Evolutionary conservation across 2,888 invertebrate species (phyloP).

Genomic region (Agonopterix subpropinquella): DNA sequence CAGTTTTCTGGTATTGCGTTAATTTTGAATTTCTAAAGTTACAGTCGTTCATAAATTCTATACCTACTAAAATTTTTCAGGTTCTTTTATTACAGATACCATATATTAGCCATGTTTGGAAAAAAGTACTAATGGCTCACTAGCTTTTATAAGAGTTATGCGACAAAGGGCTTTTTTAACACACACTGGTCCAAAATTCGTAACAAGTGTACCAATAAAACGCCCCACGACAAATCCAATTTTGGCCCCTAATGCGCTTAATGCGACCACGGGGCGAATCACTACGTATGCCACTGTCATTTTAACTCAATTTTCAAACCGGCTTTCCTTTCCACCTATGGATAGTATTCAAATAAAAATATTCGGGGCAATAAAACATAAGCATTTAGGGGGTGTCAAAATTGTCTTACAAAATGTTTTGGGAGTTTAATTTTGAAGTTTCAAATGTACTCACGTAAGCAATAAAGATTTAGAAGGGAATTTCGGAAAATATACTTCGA

Average conservation of each 20-base stretch:
- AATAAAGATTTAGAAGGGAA: slow-evolving; percentile 52
- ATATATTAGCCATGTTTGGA: background rate
- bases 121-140: background rate
- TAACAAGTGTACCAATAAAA: slow-evolving; percentile 74
- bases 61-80: too few species aligned
- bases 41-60: too few species aligned
- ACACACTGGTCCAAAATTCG: slow-evolving; percentile 51
- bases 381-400: slow-evolving; percentile 59
- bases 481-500: slow-evolving; percentile 38
- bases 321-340: slow-evolving; percentile 28
- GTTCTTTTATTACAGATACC: background rate
- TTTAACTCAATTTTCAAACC: slow-evolving; percentile 73
- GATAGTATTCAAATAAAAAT: slow-evolving; percentile 56
- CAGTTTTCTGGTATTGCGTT: too few species aligned
- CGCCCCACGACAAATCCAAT: slow-evolving; percentile 70
- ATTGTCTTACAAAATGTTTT: slow-evolving; percentile 49
- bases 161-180: slow-evolving; percentile 47
- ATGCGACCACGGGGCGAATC: slow-evolving; percentile 72
- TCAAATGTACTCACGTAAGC: slow-evolving; percentile 56
- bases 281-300: slow-evolving; percentile 73
- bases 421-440: slow-evolving; percentile 46
- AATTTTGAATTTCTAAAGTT: too few species aligned
- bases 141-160: slow-evolving; percentile 16
- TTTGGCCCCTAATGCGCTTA: slow-evolving; percentile 70
- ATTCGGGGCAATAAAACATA: slow-evolving; percentile 63